Conservation (phyloP, 1,140 invertebrate species). For the Eriosoma lanigerum region DNA sequence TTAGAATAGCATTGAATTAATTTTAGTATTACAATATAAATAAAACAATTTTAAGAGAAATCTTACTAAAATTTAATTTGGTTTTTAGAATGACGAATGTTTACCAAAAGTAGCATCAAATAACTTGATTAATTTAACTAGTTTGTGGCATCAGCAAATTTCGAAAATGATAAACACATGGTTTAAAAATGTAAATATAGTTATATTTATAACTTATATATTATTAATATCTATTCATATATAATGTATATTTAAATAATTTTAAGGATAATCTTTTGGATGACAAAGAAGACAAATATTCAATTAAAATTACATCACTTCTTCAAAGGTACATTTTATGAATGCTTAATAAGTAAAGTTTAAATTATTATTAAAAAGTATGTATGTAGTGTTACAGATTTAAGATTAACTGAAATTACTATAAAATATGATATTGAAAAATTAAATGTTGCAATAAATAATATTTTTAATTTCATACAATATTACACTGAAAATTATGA, state of each 20-base stretch:
- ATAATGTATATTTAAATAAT: background rate
- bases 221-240: background rate
- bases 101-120: conserved; percentile 8
- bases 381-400: conserved; percentile 5
- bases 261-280: conserved; percentile 6
- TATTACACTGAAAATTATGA: background rate
- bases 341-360: background rate
- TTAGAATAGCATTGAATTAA: too few species aligned
- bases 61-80: background rate
- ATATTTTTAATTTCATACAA: background rate
- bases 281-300: background rate
- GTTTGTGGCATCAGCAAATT: conserved; percentile 2
- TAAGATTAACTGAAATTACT: background rate
- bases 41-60: background rate
- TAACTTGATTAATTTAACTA: background rate
- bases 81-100: conserved; percentile 10
- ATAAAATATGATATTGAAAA: background rate
- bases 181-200: conserved; percentile 29
- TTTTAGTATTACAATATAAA: too few species aligned
- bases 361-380: background rate
- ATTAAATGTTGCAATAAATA: background rate
- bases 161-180: background rate
- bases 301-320: background rate
- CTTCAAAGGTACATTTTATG: conserved; percentile 3
- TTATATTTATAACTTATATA: background rate